Base-by-base conservation (phyloP, 2,113 vertebrate species). In the Thomomys bottae region DNA sequence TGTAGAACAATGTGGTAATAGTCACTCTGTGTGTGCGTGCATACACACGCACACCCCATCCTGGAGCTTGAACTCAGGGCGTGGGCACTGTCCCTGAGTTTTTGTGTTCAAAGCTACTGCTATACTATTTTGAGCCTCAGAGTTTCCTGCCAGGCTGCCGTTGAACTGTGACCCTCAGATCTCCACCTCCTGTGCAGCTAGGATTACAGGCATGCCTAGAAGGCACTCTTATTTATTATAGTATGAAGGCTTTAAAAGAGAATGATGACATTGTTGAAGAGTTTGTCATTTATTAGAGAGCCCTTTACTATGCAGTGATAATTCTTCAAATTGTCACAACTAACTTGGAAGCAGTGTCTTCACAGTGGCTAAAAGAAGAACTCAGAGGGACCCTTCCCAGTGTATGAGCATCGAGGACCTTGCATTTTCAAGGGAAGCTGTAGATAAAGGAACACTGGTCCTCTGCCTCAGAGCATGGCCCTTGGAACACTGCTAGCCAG, bases 261-360 rank as follows among this genome's bases (percentile, higher is more conserved):
- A 34, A 76, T 71, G 57, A 54, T 61, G 72, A 26, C 6, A 23
- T 84, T 72, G 30, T 36, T 40, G 32, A 82, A 76, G 10, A 38
- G 10, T 81, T 83, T 88, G 38, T 9, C 38, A 67, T 78, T 79
- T 59, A 84, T 49, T 93, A 61, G 76, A 92, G 34, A 93, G 45
- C 45, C 45, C 45, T 45, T 54, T 54, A 54, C 10, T n/a, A 15
- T 15, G 28, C 87, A 75, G 86, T 59, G 10, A 59, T 71, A 83
- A 73, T 42, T 77, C 72, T 77, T 77, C 59, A 76, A 87, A 76
- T 81, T 40, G 42, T 61, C 30, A 36, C 75, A 77, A 15, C 76
- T 80, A 78, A n/a, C 11, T 68, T 81, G 17, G 73, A 81, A 92
- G 59, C 59, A 61, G 24, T 24, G 24, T 61, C 15, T 68, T 68